Conservation (phyloP, 2,797 vertebrate genomes). For the Sphenodon punctatus region DNA sequence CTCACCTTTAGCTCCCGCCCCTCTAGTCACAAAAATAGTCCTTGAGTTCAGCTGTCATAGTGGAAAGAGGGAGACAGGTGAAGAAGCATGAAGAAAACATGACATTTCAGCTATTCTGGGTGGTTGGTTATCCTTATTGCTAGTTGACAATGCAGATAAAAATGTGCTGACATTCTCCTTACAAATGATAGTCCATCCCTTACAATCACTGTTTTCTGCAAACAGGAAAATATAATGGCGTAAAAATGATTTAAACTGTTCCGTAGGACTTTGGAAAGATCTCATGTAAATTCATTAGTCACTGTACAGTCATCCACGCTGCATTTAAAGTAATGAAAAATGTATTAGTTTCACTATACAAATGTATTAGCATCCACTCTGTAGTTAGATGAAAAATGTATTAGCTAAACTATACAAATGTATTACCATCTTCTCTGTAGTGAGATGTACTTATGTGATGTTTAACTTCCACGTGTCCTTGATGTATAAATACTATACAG, state of each 20-base stretch:
- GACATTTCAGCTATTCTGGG: not conserved
- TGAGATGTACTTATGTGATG: not conserved
- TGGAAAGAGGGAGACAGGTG: not conserved
- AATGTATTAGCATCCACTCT: slow-evolving; percentile 42
- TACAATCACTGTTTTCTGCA: not conserved
- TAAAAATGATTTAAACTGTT: slow-evolving; percentile 3
- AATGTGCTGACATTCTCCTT: not conserved
- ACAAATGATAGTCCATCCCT: not conserved
- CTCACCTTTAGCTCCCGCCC: not conserved
- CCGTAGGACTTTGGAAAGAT: not conserved
- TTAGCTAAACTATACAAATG: slow-evolving; percentile 16
- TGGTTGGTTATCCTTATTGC: not conserved
- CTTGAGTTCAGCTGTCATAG: not conserved
- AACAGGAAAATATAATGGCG: not conserved
- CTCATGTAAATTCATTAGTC: slow-evolving; percentile 58
- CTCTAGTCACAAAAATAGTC: not conserved
- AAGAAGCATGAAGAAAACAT: not conserved
- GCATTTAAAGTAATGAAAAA: slow-evolving; percentile 63
- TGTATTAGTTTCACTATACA: slow-evolving; percentile 41
- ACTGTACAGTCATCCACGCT: slow-evolving; percentile 9
- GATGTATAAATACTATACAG: not conserved
- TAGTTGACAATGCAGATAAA: not conserved
- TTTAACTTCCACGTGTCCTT: slow-evolving; percentile 13
- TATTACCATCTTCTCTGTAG: slow-evolving; percentile 7
- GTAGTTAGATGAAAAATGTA: slow-evolving; percentile 49